Conservation (phyloP, 1,140 invertebrate genomes). For the Pseudomyrmex dendroicus region DNA sequence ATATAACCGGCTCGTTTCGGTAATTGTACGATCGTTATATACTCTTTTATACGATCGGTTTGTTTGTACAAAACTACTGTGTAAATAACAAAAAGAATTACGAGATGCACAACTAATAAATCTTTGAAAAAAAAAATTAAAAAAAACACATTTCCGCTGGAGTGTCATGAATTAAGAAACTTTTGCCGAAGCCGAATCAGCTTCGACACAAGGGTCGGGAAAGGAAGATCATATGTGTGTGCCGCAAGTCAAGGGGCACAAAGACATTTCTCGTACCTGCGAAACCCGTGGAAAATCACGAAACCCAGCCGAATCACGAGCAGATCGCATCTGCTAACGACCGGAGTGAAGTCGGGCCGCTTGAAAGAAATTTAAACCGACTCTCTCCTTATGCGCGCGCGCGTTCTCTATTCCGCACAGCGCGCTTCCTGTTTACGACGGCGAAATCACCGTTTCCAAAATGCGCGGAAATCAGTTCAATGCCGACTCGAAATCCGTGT, state of each 20-base stretch:
- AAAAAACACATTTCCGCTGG: not conserved
- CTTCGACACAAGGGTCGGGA: conserved; percentile 29
- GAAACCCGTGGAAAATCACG: conserved; percentile 72
- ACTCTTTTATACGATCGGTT: not conserved
- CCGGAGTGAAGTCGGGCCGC: conserved; percentile 47
- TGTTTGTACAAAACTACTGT: too few relatives aligned
- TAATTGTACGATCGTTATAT: not conserved
- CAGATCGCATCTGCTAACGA: conserved; percentile 78
- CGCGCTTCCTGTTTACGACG: conserved; percentile 63
- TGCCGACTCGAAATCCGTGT: conserved; percentile 76
- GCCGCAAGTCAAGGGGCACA: conserved; percentile 42
- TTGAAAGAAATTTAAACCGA: conserved; percentile 64
- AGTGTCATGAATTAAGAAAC: not conserved
- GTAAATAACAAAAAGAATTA: not conserved
- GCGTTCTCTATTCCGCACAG: conserved; percentile 11
- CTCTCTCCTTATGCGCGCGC: conserved; percentile 16
- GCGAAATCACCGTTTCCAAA: conserved; percentile 77
- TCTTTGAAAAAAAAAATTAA: not conserved
- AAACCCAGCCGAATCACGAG: conserved; percentile 75
- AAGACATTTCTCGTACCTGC: conserved; percentile 31
- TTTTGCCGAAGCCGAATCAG: not conserved
- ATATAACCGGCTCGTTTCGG: too few relatives aligned
- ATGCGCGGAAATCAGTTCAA: conserved; percentile 77
- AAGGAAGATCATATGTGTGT: conserved; percentile 49
- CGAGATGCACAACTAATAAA: not conserved